These are phyloP conservation scores for Smutsia temminckii DNA, from an alignment of 2,797 vertebrate species.

Conservation along the genomic window DNA sequence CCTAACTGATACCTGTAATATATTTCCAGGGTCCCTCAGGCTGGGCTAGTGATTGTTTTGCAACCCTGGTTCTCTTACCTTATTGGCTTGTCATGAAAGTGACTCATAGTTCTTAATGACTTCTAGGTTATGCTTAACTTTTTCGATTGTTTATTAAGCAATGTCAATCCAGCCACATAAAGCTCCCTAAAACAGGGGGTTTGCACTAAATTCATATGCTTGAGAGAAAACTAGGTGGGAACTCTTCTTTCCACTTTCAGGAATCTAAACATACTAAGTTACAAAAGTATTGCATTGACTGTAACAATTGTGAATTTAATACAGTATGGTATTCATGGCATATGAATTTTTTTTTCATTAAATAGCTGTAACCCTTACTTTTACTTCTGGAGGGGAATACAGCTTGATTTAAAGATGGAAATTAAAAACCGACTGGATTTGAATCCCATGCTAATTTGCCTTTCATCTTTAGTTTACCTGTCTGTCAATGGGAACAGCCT, in stretches of 20 bases:
- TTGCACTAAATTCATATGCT: conserved; percentile 26
- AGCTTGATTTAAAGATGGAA: conserved; percentile 36
- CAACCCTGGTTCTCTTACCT: conserved; percentile 80
- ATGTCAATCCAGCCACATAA: conserved; percentile 57
- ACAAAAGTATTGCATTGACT: background rate
- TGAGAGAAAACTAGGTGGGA: background rate
- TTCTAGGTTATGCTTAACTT: conserved; percentile 56
- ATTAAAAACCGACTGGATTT: background rate
- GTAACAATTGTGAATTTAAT: background rate
- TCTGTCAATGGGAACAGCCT: background rate
- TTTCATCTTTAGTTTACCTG: background rate
- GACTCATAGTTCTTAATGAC: conserved; percentile 64
- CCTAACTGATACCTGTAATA: conserved; percentile 86
- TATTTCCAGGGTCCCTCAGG: conserved; percentile 80
- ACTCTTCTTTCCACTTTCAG: conserved; percentile 40
- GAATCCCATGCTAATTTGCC: background rate
- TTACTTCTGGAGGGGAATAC: background rate
- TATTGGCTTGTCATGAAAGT: conserved; percentile 76
- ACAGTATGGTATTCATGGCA: background rate
- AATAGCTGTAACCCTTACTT: background rate
- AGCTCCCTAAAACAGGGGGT: conserved; percentile 33
- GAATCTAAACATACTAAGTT: background rate
- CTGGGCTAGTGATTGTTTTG: conserved; percentile 83
- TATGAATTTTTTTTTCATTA: background rate
- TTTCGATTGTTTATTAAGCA: conserved; percentile 65